A percentile compares a stretch with the other conserved stretches of the same genome.
phyloP scores from a whole-genome alignment of 2,113 vertebrate genomes.

The Chaetura pelagica region DNA sequence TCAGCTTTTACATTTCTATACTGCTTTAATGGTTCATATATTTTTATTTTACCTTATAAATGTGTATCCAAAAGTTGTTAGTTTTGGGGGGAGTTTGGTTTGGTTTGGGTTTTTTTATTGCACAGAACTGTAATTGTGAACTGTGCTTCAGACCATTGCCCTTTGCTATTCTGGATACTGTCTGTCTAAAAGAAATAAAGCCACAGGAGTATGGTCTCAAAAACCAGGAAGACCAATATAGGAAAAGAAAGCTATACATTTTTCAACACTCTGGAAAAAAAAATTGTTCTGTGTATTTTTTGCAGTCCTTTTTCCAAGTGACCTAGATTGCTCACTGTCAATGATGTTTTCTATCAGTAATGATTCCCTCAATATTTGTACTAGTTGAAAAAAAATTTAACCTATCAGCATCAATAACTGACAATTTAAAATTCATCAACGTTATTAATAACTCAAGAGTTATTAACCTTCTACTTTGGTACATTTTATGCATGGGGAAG shows the following conservation, averaged over 20 bases:
- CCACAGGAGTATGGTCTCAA: background rate
- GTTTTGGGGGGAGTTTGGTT: background rate
- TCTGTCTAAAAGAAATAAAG: background rate
- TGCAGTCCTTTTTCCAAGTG: background rate
- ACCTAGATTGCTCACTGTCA: background rate
- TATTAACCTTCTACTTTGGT: background rate
- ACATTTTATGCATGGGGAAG: background rate
- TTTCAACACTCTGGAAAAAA: background rate
- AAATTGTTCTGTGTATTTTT: background rate
- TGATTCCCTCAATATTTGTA: background rate
- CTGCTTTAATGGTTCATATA: background rate
- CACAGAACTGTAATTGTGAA: background rate
- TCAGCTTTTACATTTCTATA: background rate
- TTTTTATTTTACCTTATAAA: constrained; percentile 33
- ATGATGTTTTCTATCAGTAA: background rate
- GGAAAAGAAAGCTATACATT: background rate
- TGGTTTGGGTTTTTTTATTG: background rate
- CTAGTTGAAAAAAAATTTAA: background rate
- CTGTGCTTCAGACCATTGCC: background rate
- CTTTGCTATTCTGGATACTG: background rate
- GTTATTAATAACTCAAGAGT: background rate
- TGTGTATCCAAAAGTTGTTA: background rate
- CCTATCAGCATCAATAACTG: background rate
- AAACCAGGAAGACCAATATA: background rate
- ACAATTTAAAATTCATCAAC: background rate